These are phyloP conservation scores for Pipa parva DNA, from an alignment of 2,113 vertebrate genomes.

Conservation along the genomic window DNA sequence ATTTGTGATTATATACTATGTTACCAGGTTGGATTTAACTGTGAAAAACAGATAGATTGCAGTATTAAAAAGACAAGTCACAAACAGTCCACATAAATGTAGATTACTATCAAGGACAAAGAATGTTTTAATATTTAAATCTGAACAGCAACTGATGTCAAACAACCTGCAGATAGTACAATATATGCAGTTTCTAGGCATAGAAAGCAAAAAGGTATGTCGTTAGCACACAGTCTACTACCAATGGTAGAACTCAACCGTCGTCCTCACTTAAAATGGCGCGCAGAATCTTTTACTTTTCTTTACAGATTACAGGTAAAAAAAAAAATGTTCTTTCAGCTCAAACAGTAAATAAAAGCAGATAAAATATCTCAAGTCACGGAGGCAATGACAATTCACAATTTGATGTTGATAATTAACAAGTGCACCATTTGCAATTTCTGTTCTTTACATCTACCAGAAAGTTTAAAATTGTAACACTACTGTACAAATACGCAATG, in stretches of 20 bases:
- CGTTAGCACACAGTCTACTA: constrained; percentile 52
- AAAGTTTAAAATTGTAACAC: constrained; percentile 59
- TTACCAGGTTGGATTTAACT: too few species aligned
- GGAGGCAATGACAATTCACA: constrained; percentile 71
- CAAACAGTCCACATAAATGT: constrained; percentile 52
- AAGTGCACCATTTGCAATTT: constrained; percentile 69
- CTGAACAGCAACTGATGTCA: constrained; percentile 58
- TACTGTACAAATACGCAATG: constrained; percentile 63
- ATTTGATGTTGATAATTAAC: constrained; percentile 72
- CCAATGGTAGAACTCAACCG: constrained; percentile 39
- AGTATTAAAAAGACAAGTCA: too few species aligned
- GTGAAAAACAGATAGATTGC: too few species aligned
- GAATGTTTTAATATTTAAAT: constrained; percentile 55
- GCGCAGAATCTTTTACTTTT: constrained; percentile 40
- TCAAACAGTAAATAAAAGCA: constrained; percentile 64
- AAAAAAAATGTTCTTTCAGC: constrained; percentile 52
- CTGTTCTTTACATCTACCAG: constrained; percentile 61
- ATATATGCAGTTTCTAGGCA: constrained; percentile 47
- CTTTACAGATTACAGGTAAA: constrained; percentile 41
- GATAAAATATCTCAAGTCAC: constrained; percentile 70
- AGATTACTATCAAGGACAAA: constrained; percentile 57
- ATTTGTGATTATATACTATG: too few species aligned
- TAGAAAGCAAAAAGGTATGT: constrained; percentile 52
- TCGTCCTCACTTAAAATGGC: constrained; percentile 7
- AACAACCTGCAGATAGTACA: constrained; percentile 55